These are phyloP conservation scores for Bombus sibiricus DNA, from an alignment of 1,140 invertebrate species.

Conservation along the genomic window DNA sequence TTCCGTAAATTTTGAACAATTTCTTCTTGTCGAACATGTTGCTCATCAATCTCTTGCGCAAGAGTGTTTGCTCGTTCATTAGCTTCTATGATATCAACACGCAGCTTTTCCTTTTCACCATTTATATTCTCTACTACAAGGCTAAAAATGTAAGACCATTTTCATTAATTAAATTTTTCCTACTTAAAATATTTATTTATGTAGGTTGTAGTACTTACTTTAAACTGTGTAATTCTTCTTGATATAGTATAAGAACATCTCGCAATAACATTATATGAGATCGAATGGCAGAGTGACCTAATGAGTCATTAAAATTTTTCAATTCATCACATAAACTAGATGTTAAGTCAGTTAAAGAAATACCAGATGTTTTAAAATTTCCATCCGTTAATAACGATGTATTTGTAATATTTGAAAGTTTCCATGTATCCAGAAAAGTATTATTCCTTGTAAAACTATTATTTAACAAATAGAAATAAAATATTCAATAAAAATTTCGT, in stretches of 20 bases:
- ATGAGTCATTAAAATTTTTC: constrained; percentile 82
- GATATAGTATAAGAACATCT: constrained; percentile 84
- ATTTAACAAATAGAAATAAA: constrained; percentile 38
- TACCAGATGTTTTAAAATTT: constrained; percentile 86
- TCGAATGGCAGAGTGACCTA: constrained; percentile 75
- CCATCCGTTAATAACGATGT: constrained; percentile 86
- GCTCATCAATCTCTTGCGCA: constrained; percentile 95
- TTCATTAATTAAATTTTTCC: constrained; percentile 4
- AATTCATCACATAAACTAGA: constrained; percentile 90
- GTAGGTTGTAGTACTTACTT: constrained; percentile 74
- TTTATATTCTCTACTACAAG: constrained; percentile 85
- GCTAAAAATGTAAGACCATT: constrained; percentile 72
- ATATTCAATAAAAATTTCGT: constrained; percentile 49
- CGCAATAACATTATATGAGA: constrained; percentile 83
- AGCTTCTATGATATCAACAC: constrained; percentile 89
- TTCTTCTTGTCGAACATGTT: constrained; percentile 91
- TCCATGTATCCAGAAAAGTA: constrained; percentile 88
- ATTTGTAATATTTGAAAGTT: constrained; percentile 86
- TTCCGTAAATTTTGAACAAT: constrained; percentile 87
- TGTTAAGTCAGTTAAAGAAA: constrained; percentile 88
- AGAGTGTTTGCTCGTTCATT: constrained; percentile 90
- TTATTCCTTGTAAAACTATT: constrained; percentile 76
- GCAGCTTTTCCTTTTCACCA: constrained; percentile 90
- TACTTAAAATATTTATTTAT: not conserved
- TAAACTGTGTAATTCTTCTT: constrained; percentile 84